Conservation (phyloP, 1,140 invertebrate species). For the Tachypleus tridentatus region DNA sequence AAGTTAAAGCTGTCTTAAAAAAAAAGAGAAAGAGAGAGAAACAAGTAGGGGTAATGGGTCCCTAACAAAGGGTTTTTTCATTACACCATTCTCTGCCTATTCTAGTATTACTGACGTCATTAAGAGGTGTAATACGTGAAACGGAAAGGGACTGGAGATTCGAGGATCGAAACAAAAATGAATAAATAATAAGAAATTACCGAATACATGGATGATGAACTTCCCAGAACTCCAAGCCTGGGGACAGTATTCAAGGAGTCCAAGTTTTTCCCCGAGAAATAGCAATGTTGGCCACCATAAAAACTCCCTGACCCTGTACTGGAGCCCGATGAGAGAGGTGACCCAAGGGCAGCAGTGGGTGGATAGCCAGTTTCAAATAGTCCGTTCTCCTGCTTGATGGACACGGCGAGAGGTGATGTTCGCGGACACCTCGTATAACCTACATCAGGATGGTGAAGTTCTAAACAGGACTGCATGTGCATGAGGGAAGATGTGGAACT, state of each 20-base stretch:
- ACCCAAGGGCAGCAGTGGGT: neutral
- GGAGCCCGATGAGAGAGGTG: neutral
- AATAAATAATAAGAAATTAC: neutral
- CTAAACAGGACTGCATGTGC: constrained; percentile 1
- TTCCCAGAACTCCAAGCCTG: constrained; percentile 1
- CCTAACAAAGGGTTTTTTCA: too few relatives aligned
- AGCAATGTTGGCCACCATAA: constrained; percentile 1
- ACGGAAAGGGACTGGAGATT: too few relatives aligned
- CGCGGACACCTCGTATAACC: neutral
- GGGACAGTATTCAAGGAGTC: neutral
- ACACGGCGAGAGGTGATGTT: neutral
- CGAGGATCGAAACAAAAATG: too few relatives aligned
- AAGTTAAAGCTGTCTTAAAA: too few relatives aligned
- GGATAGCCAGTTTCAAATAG: neutral
- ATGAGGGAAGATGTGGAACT: too few relatives aligned
- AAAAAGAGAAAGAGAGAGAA: too few relatives aligned
- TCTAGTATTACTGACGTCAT: too few relatives aligned
- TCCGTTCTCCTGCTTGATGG: neutral
- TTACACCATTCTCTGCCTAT: too few relatives aligned
- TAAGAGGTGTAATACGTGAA: too few relatives aligned
- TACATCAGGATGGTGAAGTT: constrained; percentile 1
- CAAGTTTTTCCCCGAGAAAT: constrained; percentile 1
- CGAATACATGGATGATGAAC: neutral
- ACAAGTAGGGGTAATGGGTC: too few relatives aligned
- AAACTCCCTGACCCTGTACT: constrained; percentile 2